These are phyloP conservation scores for Megalops cyprinoides DNA, from an alignment of 2,797 vertebrate genomes.

Conservation along the genomic window DNA sequence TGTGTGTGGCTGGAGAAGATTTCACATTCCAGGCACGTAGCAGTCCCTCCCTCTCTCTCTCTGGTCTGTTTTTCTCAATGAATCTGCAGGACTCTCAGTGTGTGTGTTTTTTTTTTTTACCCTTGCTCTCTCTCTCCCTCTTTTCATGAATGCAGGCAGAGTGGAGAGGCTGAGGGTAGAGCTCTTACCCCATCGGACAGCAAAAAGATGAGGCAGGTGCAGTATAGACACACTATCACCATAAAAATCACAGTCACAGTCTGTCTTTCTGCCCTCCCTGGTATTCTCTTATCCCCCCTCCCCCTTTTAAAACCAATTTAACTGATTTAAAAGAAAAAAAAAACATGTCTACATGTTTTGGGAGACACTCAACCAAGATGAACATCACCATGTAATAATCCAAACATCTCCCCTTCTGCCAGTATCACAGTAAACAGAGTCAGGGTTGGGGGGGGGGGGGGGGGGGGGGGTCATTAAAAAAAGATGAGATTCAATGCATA, in stretches of 20 bases:
- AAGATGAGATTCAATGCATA: neutral
- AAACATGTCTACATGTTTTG: neutral
- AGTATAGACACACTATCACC: neutral
- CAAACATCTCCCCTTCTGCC: neutral
- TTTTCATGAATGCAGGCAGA: slow-evolving; percentile 9
- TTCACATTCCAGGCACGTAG: neutral
- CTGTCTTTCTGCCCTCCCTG: neutral
- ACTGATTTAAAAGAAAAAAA: no score
- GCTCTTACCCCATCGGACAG: neutral
- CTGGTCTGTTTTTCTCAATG: slow-evolving; percentile 22
- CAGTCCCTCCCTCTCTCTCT: slow-evolving; percentile 2
- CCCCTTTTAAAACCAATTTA: neutral
- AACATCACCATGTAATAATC: no score
- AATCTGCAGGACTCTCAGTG: neutral
- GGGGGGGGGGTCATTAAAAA: neutral
- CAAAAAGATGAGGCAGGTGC: no score
- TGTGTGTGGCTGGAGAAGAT: neutral
- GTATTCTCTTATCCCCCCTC: neutral
- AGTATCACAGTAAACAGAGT: neutral
- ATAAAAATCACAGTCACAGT: neutral
- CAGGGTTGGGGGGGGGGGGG: neutral
- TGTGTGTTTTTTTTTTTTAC: neutral
- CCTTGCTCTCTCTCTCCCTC: neutral
- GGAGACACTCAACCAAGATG: neutral
- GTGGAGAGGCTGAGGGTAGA: neutral